phyloP scores from a whole-genome alignment of 2,113 vertebrate genomes.

The Hassar affinis region DNA sequence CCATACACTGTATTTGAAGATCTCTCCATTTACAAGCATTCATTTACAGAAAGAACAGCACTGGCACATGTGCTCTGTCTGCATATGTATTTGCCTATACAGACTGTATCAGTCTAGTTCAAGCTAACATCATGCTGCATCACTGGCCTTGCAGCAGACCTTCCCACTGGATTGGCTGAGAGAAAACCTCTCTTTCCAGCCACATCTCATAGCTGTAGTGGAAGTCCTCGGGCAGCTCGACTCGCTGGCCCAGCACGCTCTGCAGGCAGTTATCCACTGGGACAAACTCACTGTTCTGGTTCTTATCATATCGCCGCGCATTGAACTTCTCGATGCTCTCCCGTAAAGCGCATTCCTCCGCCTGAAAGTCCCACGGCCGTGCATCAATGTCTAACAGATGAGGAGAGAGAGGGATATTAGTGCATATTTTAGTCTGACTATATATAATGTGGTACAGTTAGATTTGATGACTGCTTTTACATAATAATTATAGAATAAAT shows the following conservation, averaged over 20 bases:
- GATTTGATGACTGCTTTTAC: neutral
- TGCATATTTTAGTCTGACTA: neutral
- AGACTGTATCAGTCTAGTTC: neutral
- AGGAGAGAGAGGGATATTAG: neutral
- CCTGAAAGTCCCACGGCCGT: slow-evolving; percentile 97
- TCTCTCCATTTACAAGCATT: slow-evolving; percentile 37
- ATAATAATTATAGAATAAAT: too few species aligned
- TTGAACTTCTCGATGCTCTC: slow-evolving; percentile 95
- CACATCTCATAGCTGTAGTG: slow-evolving; percentile 94
- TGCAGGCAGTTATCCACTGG: slow-evolving; percentile 97
- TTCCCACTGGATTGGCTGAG: slow-evolving; percentile 96
- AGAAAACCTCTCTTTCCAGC: slow-evolving; percentile 95
- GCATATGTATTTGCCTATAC: slow-evolving; percentile 43
- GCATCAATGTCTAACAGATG: slow-evolving; percentile 85
- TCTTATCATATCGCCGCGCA: slow-evolving; percentile 84
- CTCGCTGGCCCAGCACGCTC: slow-evolving; percentile 88
- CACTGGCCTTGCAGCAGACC: slow-evolving; percentile 81
- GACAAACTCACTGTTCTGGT: slow-evolving; percentile 79
- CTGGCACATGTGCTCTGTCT: slow-evolving; percentile 40
- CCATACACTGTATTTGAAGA: slow-evolving; percentile 26
- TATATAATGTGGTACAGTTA: neutral
- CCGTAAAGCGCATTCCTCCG: slow-evolving; percentile 91
- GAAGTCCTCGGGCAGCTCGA: slow-evolving; percentile 92
- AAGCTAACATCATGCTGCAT: neutral
- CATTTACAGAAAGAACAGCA: slow-evolving; percentile 49